A percentile compares a stretch with the other conserved stretches of the same genome.
Evolutionary conservation across 2,888 invertebrate genomes (phyloP).

Genomic region (Fragum fragum): DNA sequence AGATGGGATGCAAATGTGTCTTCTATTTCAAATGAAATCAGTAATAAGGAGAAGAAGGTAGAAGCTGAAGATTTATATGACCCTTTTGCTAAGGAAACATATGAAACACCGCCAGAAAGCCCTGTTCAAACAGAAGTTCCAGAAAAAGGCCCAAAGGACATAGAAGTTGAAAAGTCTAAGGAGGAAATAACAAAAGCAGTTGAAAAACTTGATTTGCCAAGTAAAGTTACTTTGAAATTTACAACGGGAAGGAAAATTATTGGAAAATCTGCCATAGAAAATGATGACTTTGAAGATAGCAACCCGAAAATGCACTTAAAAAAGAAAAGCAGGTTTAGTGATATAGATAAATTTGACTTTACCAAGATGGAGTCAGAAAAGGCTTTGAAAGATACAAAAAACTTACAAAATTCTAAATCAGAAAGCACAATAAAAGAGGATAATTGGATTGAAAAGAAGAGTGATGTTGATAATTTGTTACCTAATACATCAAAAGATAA

Average conservation of each 20-base stretch:
- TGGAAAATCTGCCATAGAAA: slow-evolving; percentile 58
- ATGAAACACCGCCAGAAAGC: slow-evolving; percentile 36
- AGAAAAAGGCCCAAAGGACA: not conserved
- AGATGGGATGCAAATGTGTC: slow-evolving; percentile 51
- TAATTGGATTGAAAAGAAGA: too few relatives aligned
- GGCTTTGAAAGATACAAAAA: not conserved
- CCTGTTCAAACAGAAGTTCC: slow-evolving; percentile 17
- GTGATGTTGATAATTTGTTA: too few relatives aligned
- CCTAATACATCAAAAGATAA: too few relatives aligned
- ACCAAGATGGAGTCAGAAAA: not conserved
- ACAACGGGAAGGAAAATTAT: slow-evolving; percentile 56
- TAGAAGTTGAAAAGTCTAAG: not conserved
- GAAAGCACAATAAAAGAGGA: too few relatives aligned
- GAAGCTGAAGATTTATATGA: slow-evolving; percentile 59
- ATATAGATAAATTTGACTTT: slow-evolving; percentile 17
- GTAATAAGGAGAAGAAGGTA: not conserved
- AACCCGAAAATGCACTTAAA: not conserved
- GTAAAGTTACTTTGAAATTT: slow-evolving; percentile 57
- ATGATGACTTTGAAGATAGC: slow-evolving; percentile 46
- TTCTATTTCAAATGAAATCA: not conserved
- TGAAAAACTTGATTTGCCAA: not conserved
- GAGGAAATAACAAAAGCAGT: not conserved
- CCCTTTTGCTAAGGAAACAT: slow-evolving; percentile 58
- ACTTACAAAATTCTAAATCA: too few relatives aligned
- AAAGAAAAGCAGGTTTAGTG: slow-evolving; percentile 44